phyloP scores from a whole-genome alignment of 2,113 vertebrate species.

The Oncorhynchus keta region DNA sequence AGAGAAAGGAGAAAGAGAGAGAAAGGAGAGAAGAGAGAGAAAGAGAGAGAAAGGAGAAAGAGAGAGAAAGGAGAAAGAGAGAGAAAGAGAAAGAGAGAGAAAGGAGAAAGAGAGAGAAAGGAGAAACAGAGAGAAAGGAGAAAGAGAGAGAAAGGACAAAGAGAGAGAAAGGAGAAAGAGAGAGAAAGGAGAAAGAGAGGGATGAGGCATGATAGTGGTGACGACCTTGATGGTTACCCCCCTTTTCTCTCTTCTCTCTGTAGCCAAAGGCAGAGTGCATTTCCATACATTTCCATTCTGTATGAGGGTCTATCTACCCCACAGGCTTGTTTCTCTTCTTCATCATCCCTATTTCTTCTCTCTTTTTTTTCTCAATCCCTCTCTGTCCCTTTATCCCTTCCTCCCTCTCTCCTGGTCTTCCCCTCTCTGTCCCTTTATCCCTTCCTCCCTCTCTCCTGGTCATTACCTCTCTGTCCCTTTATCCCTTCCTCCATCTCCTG shows the following conservation, averaged over 20 bases:
- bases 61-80: too few relatives aligned
- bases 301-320: not conserved
- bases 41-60: too few relatives aligned
- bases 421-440: conserved; percentile 7
- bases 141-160: too few relatives aligned
- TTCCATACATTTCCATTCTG: conserved; percentile 8
- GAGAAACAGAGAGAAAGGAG: too few relatives aligned
- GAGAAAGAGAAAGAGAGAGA: too few relatives aligned
- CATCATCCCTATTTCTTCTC: not conserved
- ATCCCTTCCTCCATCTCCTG: too few relatives aligned
- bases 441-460: too few relatives aligned
- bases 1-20: too few relatives aligned
- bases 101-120: too few relatives aligned
- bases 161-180: too few relatives aligned
- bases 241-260: not conserved
- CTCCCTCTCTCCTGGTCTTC: too few relatives aligned
- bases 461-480: conserved; percentile 7
- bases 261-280: conserved; percentile 2
- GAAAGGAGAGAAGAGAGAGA: too few relatives aligned
- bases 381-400: conserved; percentile 21
- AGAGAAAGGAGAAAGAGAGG: not conserved
- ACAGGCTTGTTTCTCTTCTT: not conserved
- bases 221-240: conserved; percentile 10
- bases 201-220: not conserved
- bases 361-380: conserved; percentile 25